Conservation (phyloP, 2,888 invertebrate genomes). For the Formica aserva region DNA sequence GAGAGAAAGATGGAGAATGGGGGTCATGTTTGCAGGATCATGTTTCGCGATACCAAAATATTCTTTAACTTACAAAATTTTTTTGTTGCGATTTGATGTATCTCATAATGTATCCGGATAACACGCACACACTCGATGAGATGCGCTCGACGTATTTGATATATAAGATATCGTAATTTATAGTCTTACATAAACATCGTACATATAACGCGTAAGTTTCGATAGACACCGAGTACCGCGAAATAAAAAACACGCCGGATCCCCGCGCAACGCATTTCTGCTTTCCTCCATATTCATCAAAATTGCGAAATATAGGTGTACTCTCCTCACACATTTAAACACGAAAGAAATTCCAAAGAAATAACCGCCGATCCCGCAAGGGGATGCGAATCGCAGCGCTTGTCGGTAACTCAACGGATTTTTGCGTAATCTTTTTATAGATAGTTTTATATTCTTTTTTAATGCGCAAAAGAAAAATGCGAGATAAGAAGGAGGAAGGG, state of each 20-base stretch:
- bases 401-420: constrained; percentile 23
- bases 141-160: constrained; percentile 42
- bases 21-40: constrained; percentile 63
- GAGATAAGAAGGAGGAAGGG: neutral
- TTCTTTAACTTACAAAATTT: constrained; percentile 75
- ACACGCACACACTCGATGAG: constrained; percentile 21
- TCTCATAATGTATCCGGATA: constrained; percentile 38
- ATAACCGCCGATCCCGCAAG: neutral
- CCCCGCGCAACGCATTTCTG: constrained; percentile 13
- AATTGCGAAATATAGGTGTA: neutral
- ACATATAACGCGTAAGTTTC: constrained; percentile 28
- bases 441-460: constrained; percentile 77
- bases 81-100: constrained; percentile 56
- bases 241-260: constrained; percentile 2
- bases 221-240: constrained; percentile 5
- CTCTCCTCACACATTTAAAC: neutral
- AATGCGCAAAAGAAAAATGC: constrained; percentile 58
- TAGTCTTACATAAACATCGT: constrained; percentile 51
- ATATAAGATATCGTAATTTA: constrained; percentile 44
- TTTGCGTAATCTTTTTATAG: constrained; percentile 65
- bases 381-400: constrained; percentile 13
- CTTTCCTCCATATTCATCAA: constrained; percentile 27
- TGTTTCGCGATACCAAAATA: constrained; percentile 77
- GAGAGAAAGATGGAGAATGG: constrained; percentile 46
- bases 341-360: constrained; percentile 41